Conservation (phyloP, 2,888 invertebrate species). For the Macaria liturata region DNA sequence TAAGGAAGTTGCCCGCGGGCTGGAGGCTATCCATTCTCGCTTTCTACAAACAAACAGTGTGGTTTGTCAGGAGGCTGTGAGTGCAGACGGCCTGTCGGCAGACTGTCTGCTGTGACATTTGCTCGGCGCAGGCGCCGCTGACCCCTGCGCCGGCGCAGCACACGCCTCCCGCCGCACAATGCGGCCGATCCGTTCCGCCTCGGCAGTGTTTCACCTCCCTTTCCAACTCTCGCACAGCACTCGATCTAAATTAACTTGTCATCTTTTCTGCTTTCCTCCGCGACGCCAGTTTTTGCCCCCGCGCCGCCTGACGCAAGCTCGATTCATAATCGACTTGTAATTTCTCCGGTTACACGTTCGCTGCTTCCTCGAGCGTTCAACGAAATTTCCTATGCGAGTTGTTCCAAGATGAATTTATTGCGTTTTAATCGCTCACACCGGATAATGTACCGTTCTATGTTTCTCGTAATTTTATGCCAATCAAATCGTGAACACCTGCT, state of each 20-base stretch:
- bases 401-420: conserved; percentile 54
- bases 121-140: conserved; percentile 38
- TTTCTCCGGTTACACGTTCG: conserved; percentile 53
- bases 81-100: conserved; percentile 42
- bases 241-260: conserved; percentile 76
- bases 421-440: conserved; percentile 59
- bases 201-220: conserved; percentile 66
- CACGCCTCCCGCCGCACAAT: conserved; percentile 56
- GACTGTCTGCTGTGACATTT: conserved; percentile 43
- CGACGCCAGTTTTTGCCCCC: conserved; percentile 51
- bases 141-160: conserved; percentile 52
- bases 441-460: conserved; percentile 58
- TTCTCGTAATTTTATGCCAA: conserved; percentile 54
- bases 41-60: conserved; percentile 53
- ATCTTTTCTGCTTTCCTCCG: conserved; percentile 66
- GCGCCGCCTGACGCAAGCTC: conserved; percentile 37
- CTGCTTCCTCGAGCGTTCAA: conserved; percentile 45
- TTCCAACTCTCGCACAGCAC: conserved; percentile 61
- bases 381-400: conserved; percentile 46
- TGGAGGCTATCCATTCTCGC: conserved; percentile 52
- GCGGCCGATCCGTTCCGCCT: conserved; percentile 66
- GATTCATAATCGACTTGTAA: conserved; percentile 58
- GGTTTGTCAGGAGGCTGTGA: conserved; percentile 38
- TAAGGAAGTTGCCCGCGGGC: conserved; percentile 38
- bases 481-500: conserved; percentile 43